phyloP scores from a whole-genome alignment of 2,797 vertebrate genomes.

The Oreochromis grahami region DNA sequence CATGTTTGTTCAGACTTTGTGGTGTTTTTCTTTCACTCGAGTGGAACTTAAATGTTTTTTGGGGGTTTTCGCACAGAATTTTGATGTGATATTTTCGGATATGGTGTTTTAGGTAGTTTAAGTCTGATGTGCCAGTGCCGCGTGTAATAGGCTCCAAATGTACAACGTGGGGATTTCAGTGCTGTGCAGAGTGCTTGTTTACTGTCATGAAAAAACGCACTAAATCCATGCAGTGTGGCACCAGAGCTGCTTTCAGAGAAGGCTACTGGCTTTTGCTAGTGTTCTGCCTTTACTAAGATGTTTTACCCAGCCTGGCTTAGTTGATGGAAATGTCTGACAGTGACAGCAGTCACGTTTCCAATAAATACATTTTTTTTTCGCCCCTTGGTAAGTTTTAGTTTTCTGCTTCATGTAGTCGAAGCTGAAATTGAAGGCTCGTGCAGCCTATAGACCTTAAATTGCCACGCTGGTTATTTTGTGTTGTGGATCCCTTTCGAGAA shows the following conservation, averaged over 20 bases:
- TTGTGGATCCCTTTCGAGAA: background rate
- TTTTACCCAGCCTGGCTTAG: background rate
- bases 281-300: conserved; percentile 23
- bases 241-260: background rate
- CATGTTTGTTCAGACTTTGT: background rate
- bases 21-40: background rate
- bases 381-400: background rate
- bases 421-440: background rate
- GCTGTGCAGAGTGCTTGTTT: background rate
- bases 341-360: background rate
- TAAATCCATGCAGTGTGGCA: background rate
- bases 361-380: background rate
- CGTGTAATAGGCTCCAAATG: background rate
- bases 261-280: background rate
- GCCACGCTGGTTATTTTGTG: background rate
- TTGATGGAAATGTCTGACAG: background rate
- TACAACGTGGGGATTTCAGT: background rate
- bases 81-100: background rate
- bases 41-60: background rate
- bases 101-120: background rate
- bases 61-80: background rate
- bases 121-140: background rate
- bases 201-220: background rate
- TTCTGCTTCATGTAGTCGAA: background rate
- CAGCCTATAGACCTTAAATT: background rate